A percentile compares a stretch with the other conserved stretches of the same genome.
Conservation (phyloP, 2,888 invertebrate genomes). For the Drepanosiphum platanoidis region DNA sequence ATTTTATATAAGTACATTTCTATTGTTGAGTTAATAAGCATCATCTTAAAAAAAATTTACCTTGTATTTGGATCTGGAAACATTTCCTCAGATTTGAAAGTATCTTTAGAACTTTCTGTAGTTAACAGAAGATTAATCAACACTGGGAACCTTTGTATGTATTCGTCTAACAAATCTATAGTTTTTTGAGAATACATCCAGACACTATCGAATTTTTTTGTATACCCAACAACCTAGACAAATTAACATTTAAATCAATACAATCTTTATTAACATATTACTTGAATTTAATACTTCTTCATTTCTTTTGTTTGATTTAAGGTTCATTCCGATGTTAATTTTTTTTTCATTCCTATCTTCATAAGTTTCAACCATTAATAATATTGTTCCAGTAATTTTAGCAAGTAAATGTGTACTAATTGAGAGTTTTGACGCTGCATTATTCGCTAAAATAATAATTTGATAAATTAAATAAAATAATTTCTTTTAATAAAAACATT, state of each 20-base stretch:
- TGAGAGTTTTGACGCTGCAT: conserved; percentile 73
- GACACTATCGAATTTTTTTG: conserved; percentile 73
- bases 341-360: conserved; percentile 67
- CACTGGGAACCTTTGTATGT: conserved; percentile 78
- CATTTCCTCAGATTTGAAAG: conserved; percentile 70
- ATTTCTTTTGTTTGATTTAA: conserved; percentile 85
- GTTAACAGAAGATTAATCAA: conserved; percentile 71
- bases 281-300: conserved; percentile 71
- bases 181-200: conserved; percentile 88
- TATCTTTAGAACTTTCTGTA: conserved; percentile 62
- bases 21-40: neutral
- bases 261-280: conserved; percentile 19
- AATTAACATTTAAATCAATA: conserved; percentile 52
- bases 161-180: conserved; percentile 76
- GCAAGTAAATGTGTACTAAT: conserved; percentile 79
- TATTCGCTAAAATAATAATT: conserved; percentile 65
- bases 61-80: conserved; percentile 69
- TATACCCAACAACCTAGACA: conserved; percentile 81
- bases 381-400: conserved; percentile 86
- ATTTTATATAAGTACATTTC: neutral
- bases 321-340: conserved; percentile 87
- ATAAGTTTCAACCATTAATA: conserved; percentile 72
- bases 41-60: conserved; percentile 11
- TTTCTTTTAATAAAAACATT: neutral
- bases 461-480: neutral